Conservation (phyloP, 2,797 vertebrate genomes). For the Coluber constrictor region DNA sequence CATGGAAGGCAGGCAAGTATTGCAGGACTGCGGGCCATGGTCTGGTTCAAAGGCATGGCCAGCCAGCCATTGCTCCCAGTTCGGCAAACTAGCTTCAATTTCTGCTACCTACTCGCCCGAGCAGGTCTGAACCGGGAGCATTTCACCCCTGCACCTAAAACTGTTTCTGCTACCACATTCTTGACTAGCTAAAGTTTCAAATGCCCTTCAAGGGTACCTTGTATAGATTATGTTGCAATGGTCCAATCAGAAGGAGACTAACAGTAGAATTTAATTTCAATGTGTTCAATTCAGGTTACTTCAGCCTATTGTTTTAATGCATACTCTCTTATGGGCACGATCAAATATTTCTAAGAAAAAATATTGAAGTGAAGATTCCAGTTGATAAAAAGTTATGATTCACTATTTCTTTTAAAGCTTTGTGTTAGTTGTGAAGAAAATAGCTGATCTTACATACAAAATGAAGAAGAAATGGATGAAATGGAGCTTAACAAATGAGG, state of each 20-base stretch:
- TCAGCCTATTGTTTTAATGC: background rate
- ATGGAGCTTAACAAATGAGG: constrained; percentile 77
- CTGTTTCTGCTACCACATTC: background rate
- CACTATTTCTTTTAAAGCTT: constrained; percentile 56
- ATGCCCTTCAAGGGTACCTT: background rate
- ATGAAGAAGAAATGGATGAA: constrained; percentile 76
- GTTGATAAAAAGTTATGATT: background rate
- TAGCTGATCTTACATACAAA: constrained; percentile 58
- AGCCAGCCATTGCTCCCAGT: too few relatives aligned
- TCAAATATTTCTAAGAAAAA: background rate
- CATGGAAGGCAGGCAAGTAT: too few relatives aligned
- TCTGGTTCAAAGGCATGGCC: too few relatives aligned
- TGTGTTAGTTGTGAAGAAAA: constrained; percentile 73
- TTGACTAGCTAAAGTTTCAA: background rate
- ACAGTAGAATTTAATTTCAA: background rate
- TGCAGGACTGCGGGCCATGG: too few relatives aligned
- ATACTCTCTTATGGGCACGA: background rate
- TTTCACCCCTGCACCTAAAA: background rate
- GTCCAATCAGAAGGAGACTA: background rate
- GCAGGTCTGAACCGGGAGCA: too few relatives aligned
- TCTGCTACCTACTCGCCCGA: too few relatives aligned
- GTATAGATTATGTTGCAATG: background rate
- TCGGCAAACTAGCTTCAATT: too few relatives aligned
- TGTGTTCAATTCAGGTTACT: background rate
- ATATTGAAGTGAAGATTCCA: background rate